phyloP scores from a whole-genome alignment of 2,113 vertebrate species.

The Thinocorus orbignyianus region DNA sequence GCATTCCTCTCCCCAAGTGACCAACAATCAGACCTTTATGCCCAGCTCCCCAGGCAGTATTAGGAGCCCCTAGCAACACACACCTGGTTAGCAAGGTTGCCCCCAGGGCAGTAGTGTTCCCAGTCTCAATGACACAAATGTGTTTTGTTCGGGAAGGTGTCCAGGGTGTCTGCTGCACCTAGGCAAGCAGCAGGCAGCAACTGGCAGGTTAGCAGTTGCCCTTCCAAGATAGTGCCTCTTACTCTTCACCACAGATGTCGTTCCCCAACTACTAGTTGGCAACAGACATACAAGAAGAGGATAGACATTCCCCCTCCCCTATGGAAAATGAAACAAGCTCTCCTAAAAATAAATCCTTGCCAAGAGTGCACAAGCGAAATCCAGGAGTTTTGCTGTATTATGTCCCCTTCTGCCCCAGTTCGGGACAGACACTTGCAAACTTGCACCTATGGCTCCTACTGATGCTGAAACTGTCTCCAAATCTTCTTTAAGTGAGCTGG shows the following conservation, averaged over 20 bases:
- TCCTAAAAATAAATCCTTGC: not conserved
- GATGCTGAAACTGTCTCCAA: not conserved
- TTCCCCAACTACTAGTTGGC: not conserved
- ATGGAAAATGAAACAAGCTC: not conserved
- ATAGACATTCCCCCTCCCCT: not conserved
- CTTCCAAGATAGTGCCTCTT: not conserved
- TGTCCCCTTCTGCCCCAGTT: not conserved
- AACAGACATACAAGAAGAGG: accelerated
- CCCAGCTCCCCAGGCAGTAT: not conserved
- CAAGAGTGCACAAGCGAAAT: not conserved
- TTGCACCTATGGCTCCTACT: not conserved
- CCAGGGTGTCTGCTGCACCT: not conserved
- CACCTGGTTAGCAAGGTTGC: not conserved
- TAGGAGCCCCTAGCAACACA: not conserved
- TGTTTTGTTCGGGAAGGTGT: not conserved
- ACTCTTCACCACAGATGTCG: not conserved
- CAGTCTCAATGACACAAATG: not conserved
- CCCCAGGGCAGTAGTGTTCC: not conserved
- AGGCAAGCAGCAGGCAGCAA: not conserved
- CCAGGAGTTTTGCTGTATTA: not conserved
- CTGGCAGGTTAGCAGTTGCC: not conserved
- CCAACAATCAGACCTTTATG: not conserved
- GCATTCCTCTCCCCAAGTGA: not conserved
- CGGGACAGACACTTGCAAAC: not conserved
- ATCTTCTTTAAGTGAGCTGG: not conserved